phyloP scores from a whole-genome alignment of 2,113 vertebrate genomes.

The Brachyhypopomus occidentalis region DNA sequence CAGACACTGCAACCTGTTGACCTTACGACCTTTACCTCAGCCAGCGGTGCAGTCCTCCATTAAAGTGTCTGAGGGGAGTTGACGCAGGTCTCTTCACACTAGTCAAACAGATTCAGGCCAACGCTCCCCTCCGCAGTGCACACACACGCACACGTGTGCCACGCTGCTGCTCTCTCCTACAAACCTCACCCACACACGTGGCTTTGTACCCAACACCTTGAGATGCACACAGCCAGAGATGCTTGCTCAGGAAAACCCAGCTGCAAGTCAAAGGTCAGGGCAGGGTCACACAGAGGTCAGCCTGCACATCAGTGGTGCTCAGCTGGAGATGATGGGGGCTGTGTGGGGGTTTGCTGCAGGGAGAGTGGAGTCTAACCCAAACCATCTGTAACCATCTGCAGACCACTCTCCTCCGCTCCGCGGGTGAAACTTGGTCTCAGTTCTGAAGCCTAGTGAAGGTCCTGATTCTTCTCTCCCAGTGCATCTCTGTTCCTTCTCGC shows the following conservation, averaged over 20 bases:
- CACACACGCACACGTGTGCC: not conserved
- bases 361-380: slow-evolving; percentile 39
- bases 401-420: slow-evolving; percentile 48
- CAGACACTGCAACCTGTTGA: not conserved
- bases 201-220: not conserved
- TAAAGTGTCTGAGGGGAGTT: not conserved
- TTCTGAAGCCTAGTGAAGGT: slow-evolving; percentile 63
- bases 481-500: not conserved
- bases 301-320: slow-evolving; percentile 14
- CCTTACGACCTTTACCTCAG: not conserved
- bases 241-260: not conserved
- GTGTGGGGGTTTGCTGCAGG: slow-evolving; percentile 25
- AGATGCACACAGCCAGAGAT: slow-evolving; percentile 3
- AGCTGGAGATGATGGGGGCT: slow-evolving; percentile 29
- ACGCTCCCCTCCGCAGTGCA: not conserved
- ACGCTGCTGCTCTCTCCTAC: not conserved
- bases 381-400: slow-evolving; percentile 43
- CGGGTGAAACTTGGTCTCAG: slow-evolving; percentile 71
- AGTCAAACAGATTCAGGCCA: slow-evolving; percentile 18
- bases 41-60: not conserved
- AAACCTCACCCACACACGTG: not conserved
- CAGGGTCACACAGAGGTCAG: slow-evolving; percentile 36
- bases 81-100: not conserved
- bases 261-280: slow-evolving; percentile 30
- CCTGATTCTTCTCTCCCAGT: slow-evolving; percentile 32